Base-by-base conservation (phyloP, 2,888 invertebrate genomes). In the Macrophya annulata region DNA sequence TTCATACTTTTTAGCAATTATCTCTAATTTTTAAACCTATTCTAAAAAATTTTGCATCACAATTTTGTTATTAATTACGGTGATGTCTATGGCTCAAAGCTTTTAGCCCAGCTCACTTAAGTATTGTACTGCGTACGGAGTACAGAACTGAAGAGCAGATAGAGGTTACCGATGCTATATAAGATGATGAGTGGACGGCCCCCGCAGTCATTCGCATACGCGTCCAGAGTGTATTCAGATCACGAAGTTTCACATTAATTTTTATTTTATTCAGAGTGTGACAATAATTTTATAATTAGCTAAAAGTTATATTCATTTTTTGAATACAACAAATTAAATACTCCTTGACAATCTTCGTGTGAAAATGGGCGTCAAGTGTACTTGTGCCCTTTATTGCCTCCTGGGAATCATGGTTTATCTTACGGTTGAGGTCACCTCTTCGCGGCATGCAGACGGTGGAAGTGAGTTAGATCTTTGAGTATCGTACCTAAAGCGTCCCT, bases 91-190 rank as follows among this genome's bases (percentile, higher is more conserved):
- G 51, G 17, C 4, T 15, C 17, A 31, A 55, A 77, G 31, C 51
- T 77, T 77, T 37, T 17, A 45, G 45, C 10, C 45, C 21, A 21
- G 21, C 55, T 37, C 17, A 31, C 4, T 31, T 1, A 55, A 77
- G 17, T 77, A 51, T 77, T 43, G 43, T 81, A 62, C 43, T 81
- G 40, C 43, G 12, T 81, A 40, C 81, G 43, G 25, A 12, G 12
- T 81, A 12, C 59, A 81, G 62, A 62, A 17, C 45, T 62, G 81
- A 25, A 62, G 62, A 62, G 62, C 85, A 81, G 59, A 85, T 85
- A 85, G 87, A 88, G 87, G 87, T 86, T 84, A 86, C 87, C 87
- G 88, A 89, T 88, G 86, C 91, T 92, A 92, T 92, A 92, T 92
- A 92, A 92, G 92, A 90, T 90, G 90, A 90, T 87, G 83, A 48